A percentile compares a stretch with the other conserved stretches of the same genome.
Conservation (phyloP, 2,113 vertebrate species). For the Oriolus oriolus region DNA sequence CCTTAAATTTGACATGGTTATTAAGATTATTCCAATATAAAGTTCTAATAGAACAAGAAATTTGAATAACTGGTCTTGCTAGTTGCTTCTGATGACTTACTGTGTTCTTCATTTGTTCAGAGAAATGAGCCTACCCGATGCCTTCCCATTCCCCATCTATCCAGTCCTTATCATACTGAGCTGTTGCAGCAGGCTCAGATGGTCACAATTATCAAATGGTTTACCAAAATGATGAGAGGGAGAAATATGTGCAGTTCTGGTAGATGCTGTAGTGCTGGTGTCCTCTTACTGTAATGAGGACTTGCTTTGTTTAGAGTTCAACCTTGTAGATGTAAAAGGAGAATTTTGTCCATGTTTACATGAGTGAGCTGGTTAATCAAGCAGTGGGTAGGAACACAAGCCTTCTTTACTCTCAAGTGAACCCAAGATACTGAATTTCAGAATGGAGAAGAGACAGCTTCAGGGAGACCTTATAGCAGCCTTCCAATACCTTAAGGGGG, state of each 20-base stretch:
- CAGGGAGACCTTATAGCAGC: neutral
- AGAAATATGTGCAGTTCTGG: neutral
- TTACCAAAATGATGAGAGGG: neutral
- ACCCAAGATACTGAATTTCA: neutral
- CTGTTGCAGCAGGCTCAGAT: neutral
- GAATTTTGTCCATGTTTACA: neutral
- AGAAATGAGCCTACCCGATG: neutral
- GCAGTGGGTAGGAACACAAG: neutral
- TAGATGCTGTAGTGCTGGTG: neutral
- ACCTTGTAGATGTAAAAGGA: neutral
- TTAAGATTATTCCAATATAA: neutral
- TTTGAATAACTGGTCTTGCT: neutral
- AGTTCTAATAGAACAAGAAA: neutral
- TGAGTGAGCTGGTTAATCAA: neutral
- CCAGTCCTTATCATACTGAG: neutral
- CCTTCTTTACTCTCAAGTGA: neutral
- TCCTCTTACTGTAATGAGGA: neutral
- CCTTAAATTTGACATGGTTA: neutral
- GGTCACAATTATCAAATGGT: neutral
- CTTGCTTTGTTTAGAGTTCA: neutral
- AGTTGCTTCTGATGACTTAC: neutral
- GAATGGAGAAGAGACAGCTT: neutral
- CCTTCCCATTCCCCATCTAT: neutral
- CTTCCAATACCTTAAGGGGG: neutral
- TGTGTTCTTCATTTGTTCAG: neutral